phyloP scores from a whole-genome alignment of 2,888 invertebrate genomes.

The Drosophila robusta region DNA sequence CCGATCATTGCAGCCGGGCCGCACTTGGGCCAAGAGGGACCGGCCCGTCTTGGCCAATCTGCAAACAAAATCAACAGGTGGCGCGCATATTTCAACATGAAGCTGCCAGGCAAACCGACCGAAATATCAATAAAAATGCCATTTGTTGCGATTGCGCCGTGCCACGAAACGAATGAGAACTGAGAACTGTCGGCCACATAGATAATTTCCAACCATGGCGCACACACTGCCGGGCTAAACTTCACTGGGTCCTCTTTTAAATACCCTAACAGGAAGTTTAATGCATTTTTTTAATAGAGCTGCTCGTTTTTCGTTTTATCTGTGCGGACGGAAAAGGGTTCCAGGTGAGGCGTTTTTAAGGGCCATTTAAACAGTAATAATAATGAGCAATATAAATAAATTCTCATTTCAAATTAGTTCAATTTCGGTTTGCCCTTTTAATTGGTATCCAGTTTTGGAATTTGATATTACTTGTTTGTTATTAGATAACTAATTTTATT shows the following conservation, averaged over 20 bases:
- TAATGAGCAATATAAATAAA: too few species aligned
- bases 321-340: too few species aligned
- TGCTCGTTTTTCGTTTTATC: too few species aligned
- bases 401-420: too few species aligned
- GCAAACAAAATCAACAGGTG: conserved; percentile 77
- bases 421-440: too few species aligned
- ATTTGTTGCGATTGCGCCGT: conserved; percentile 75
- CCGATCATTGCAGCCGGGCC: not conserved
- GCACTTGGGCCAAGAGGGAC: not conserved
- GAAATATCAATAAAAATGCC: conserved; percentile 82
- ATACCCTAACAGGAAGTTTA: conserved; percentile 23
- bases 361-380: too few species aligned
- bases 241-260: conserved; percentile 5
- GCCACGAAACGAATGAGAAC: conserved; percentile 56
- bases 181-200: conserved; percentile 36
- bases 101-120: conserved; percentile 68
- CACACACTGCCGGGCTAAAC: not conserved
- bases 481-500: too few species aligned
- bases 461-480: too few species aligned
- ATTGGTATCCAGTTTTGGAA: too few species aligned
- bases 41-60: conserved; percentile 31
- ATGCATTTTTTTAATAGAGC: conserved; percentile 7
- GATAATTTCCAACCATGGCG: conserved; percentile 41
- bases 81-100: conserved; percentile 77
- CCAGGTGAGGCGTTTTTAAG: too few species aligned